Conservation (phyloP, 2,113 vertebrate genomes). For the Myrmecobius fasciatus region DNA sequence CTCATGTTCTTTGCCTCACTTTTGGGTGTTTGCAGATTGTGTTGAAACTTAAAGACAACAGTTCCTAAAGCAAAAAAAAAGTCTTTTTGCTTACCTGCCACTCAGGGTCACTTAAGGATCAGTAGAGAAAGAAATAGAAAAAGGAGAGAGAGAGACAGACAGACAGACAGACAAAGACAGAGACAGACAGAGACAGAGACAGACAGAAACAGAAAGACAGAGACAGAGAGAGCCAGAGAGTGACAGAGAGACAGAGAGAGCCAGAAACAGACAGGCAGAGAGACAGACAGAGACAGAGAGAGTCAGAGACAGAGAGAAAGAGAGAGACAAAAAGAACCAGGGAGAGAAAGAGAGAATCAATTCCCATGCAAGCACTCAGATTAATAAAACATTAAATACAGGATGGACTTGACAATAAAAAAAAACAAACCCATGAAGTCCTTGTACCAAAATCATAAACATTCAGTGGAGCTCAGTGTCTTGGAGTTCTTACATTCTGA, state of each 20-base stretch:
- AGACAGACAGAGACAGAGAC: too few relatives aligned
- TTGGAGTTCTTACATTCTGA: not conserved
- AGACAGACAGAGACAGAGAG: too few relatives aligned
- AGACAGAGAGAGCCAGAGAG: not conserved
- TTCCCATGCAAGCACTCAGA: not conserved
- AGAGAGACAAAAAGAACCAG: not conserved
- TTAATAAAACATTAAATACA: not conserved
- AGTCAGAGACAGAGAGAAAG: not conserved
- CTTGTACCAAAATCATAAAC: not conserved
- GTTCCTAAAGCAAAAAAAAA: too few relatives aligned
- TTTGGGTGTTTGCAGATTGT: not conserved
- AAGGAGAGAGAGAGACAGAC: not conserved
- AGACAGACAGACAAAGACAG: not conserved
- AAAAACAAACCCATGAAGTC: not conserved
- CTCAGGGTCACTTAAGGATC: too few relatives aligned
- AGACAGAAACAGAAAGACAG: too few relatives aligned
- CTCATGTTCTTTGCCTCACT: not conserved
- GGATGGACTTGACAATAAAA: not conserved
- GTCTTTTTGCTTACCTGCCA: not conserved
- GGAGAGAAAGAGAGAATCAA: not conserved
- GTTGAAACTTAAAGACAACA: not conserved
- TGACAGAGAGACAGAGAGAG: too few relatives aligned
- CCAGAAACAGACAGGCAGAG: too few relatives aligned
- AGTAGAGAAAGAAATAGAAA: not conserved
- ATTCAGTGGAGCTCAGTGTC: not conserved